A percentile compares a stretch with the other conserved stretches of the same genome.
phyloP scores from a whole-genome alignment of 2,888 invertebrate genomes.

The Leptinotarsa rubiginosa region DNA sequence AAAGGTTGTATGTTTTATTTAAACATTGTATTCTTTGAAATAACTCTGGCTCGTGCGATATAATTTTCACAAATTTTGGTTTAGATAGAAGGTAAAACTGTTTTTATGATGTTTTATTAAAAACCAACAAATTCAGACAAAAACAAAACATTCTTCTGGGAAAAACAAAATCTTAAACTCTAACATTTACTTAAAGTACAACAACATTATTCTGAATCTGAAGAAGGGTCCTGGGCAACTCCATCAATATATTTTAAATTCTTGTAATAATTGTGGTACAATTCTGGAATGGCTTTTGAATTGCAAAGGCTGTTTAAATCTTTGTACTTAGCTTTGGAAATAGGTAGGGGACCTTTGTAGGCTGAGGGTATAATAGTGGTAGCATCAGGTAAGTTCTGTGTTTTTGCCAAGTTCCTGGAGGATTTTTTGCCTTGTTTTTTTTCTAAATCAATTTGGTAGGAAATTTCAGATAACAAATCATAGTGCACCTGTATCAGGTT shows the following conservation, averaged over 20 bases:
- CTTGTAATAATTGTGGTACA: slow-evolving; percentile 9
- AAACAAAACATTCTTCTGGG: slow-evolving; percentile 10
- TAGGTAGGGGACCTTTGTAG: slow-evolving; percentile 5
- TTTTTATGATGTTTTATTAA: slow-evolving; percentile 10
- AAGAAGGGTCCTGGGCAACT: slow-evolving; percentile 8
- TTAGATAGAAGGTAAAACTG: slow-evolving; percentile 2
- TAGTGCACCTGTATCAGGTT: slow-evolving; percentile 13
- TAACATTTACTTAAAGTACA: slow-evolving; percentile 6
- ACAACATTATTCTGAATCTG: slow-evolving; percentile 10
- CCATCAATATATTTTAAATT: slow-evolving; percentile 12
- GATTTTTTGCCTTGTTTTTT: slow-evolving; percentile 2
- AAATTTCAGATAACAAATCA: slow-evolving; percentile 18
- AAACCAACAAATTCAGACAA: slow-evolving; percentile 1
- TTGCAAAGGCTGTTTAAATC: slow-evolving; percentile 18
- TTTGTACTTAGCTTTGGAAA: slow-evolving; percentile 13
- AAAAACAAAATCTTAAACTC: not conserved
- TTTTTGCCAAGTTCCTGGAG: not conserved
- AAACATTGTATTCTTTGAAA: slow-evolving; percentile 7
- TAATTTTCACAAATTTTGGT: slow-evolving; percentile 8
- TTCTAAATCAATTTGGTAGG: slow-evolving; percentile 1
- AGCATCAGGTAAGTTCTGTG: not conserved
- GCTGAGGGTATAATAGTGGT: slow-evolving; percentile 7
- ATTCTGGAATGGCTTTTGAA: slow-evolving; percentile 11
- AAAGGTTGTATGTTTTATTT: slow-evolving; percentile 5
- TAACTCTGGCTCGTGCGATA: slow-evolving; percentile 1